These are phyloP conservation scores for Candoia aspera DNA, from an alignment of 2,113 vertebrate genomes.

Conservation along the genomic window DNA sequence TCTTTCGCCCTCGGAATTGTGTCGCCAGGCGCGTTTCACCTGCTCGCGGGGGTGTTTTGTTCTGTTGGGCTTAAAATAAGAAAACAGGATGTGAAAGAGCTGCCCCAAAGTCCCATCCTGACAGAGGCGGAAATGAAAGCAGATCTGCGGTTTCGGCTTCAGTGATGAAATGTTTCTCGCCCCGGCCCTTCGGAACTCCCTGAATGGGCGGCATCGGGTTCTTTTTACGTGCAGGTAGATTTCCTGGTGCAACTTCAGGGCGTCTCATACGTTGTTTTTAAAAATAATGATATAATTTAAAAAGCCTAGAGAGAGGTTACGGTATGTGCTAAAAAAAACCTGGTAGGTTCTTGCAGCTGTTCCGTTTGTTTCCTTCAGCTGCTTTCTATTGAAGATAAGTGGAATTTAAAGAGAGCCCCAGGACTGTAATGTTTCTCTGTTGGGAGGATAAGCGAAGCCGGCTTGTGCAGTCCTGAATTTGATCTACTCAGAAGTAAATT, in stretches of 20 bases:
- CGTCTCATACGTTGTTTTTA: neutral
- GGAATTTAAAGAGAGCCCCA: neutral
- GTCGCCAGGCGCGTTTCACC: neutral
- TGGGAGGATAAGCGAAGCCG: neutral
- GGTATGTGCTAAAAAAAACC: neutral
- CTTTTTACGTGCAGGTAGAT: neutral
- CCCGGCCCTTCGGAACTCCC: neutral
- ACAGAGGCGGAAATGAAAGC: constrained; percentile 10
- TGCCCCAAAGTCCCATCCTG: neutral
- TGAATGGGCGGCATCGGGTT: neutral
- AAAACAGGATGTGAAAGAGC: neutral
- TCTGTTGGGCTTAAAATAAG: neutral
- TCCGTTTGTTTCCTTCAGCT: neutral
- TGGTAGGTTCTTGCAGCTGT: neutral
- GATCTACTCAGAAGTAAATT: neutral
- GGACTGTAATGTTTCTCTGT: neutral
- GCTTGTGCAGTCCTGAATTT: neutral
- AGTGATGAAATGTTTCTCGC: neutral
- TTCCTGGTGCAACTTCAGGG: neutral
- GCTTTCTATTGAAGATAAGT: neutral
- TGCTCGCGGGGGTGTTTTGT: neutral
- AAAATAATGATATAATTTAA: neutral
- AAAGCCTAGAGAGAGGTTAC: neutral
- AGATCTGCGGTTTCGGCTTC: neutral
- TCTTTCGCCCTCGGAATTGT: neutral